Conservation (phyloP, 2,113 vertebrate species). For the Laticauda laticaudata region DNA sequence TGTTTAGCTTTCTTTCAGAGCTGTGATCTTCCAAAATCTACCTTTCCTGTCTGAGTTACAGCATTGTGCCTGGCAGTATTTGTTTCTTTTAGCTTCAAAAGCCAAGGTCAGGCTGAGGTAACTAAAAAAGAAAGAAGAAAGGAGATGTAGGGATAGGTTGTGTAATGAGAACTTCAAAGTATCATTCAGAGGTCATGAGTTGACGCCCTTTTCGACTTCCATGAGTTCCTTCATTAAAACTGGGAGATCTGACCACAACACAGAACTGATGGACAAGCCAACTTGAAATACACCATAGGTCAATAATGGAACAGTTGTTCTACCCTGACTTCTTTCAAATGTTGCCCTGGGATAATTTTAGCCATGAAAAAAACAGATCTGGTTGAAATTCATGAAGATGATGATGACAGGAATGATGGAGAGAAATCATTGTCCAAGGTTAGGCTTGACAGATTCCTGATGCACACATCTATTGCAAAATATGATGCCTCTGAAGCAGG, state of each 20-base stretch:
- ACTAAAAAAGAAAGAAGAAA: slow-evolving; percentile 16
- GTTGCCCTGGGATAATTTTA: slow-evolving; percentile 70
- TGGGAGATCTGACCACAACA: slow-evolving; percentile 60
- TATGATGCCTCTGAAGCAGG: no score
- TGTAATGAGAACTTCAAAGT: slow-evolving; percentile 39
- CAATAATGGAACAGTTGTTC: slow-evolving; percentile 70
- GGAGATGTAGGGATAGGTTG: slow-evolving; percentile 43
- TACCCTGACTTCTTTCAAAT: slow-evolving; percentile 72
- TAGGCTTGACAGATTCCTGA: slow-evolving; percentile 49
- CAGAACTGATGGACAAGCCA: slow-evolving; percentile 63
- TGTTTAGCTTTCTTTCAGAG: slow-evolving; percentile 68
- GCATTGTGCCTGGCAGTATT: slow-evolving; percentile 46
- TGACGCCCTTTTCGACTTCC: slow-evolving; percentile 66
- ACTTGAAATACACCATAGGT: slow-evolving; percentile 62
- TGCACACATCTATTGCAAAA: not conserved
- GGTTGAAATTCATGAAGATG: slow-evolving; percentile 45
- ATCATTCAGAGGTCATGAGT: slow-evolving; percentile 61
- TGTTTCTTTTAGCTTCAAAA: slow-evolving; percentile 56
- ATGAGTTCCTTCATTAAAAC: slow-evolving; percentile 71
- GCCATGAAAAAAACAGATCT: slow-evolving; percentile 61
- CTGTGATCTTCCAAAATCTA: slow-evolving; percentile 65
- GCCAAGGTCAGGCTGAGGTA: slow-evolving; percentile 68
- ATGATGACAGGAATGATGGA: not conserved
- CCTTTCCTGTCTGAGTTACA: slow-evolving; percentile 76
- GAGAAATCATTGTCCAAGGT: slow-evolving; percentile 51